Conservation (phyloP, 2,888 invertebrate species). For the Eupithecia pulchellata region DNA sequence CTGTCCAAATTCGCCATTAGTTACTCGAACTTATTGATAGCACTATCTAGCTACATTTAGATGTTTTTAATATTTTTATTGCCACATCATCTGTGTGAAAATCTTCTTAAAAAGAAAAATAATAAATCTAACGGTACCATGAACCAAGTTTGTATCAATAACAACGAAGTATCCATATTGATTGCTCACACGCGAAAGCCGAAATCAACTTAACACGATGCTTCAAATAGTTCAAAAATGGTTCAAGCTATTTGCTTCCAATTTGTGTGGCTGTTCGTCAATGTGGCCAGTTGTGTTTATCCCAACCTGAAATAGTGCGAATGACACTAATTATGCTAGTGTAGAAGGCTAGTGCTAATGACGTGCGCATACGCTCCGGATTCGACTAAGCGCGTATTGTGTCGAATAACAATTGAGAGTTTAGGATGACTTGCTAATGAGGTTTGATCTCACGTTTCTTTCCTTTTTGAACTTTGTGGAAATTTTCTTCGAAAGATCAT, state of each 20-base stretch:
- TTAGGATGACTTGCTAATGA: constrained; percentile 23
- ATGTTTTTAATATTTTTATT: too few relatives aligned
- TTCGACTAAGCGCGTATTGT: constrained; percentile 58
- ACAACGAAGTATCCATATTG: constrained; percentile 61
- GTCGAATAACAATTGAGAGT: constrained; percentile 44
- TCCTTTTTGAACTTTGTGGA: neutral
- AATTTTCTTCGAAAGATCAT: neutral
- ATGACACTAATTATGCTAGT: constrained; percentile 81
- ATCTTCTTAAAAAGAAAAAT: neutral
- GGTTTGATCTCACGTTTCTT: constrained; percentile 25
- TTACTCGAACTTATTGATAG: neutral
- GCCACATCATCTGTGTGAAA: neutral
- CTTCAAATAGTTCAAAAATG: constrained; percentile 51
- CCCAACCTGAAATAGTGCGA: constrained; percentile 83
- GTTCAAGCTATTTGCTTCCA: constrained; percentile 72
- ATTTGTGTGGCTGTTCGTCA: constrained; percentile 77
- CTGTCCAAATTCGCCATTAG: neutral
- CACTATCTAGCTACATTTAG: neutral
- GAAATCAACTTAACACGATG: constrained; percentile 83
- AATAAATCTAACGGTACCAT: constrained; percentile 59
- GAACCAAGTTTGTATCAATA: constrained; percentile 63
- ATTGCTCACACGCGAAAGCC: constrained; percentile 82
- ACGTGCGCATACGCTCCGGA: constrained; percentile 72
- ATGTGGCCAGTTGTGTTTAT: constrained; percentile 79
- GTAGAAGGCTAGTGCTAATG: constrained; percentile 75